Evolutionary conservation across 2,888 invertebrate species (phyloP), one percentile per base, ranked within the genome.

Genomic region (Ectemnius cavifrons): DNA sequence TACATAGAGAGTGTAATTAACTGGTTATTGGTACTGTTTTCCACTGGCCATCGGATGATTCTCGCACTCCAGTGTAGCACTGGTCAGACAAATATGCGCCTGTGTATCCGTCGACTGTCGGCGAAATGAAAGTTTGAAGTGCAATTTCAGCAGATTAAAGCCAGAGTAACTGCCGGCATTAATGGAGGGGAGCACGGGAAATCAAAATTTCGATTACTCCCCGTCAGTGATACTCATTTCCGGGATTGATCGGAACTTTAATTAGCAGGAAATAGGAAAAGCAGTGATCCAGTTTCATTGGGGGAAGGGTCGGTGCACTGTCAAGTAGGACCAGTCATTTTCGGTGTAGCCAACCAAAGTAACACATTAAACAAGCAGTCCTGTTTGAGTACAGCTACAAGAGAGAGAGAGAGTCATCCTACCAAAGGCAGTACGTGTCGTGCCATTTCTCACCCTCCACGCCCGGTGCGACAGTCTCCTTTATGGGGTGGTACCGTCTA

Each of bases 1-100:
- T 82, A 82, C 82, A 80, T 82, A 82, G 83, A 62, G 74, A 75
- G 73, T 76, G 83, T 83, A 82, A 82, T 82, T 82, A 83, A 82
- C 81, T 83, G 78, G 81, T 82, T 82, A 83, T 82, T 82, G 82
- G 83, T 69, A 76, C 71, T 71, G 58, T 75, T 72, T 57, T 71
- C 60, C 69, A 72, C 65, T 64, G 65, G 67, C 63, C 69, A 70
- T 61, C 68, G 78, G 78, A 82, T 80, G 73, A 80, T 75, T 75
- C 72, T 46, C 67, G 69, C 69, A 63, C 79, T 60, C 57, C 79
- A 79, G 81, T 69, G 80, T 79, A 71, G 75, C 49, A 69, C 78
- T 52, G 11, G 37, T 37, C 45, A 46, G 37, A 27, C 27, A 20
- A 46, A 47, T 14, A 18, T 37, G 37, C 60, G 18, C 2, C 56